These are phyloP conservation scores for Herpetotheres cachinnans DNA, from an alignment of 2,113 vertebrate species.

Conservation along the genomic window DNA sequence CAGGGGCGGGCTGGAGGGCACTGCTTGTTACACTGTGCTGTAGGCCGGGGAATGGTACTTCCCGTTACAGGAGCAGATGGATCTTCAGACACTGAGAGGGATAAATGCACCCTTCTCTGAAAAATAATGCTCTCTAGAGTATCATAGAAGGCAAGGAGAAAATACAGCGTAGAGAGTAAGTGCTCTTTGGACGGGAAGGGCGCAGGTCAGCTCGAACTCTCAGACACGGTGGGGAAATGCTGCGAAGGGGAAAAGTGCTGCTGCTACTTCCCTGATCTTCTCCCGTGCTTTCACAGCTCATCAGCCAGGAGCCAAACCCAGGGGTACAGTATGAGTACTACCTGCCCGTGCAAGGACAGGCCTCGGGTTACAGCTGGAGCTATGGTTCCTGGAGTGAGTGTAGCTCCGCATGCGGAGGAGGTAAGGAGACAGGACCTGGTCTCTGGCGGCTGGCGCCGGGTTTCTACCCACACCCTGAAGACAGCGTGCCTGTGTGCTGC, in stretches of 20 bases:
- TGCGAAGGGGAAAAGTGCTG: background rate
- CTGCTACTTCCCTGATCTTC: background rate
- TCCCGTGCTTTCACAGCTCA: constrained; percentile 75
- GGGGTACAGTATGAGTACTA: constrained; percentile 90
- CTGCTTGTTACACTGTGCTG: background rate
- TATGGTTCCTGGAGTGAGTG: constrained; percentile 89
- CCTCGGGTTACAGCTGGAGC: constrained; percentile 85
- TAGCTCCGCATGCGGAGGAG: constrained; percentile 88
- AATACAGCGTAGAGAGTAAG: background rate
- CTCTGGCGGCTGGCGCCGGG: background rate
- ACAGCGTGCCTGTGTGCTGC: background rate
- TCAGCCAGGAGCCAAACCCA: constrained; percentile 89
- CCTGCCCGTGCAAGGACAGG: constrained; percentile 70
- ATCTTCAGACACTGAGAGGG: background rate
- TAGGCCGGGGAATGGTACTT: background rate
- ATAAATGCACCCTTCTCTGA: background rate
- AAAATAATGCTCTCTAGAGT: background rate
- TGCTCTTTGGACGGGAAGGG: background rate
- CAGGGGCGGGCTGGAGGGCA: background rate
- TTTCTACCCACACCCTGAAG: background rate
- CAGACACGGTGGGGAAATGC: background rate
- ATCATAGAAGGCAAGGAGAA: background rate
- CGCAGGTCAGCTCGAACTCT: background rate
- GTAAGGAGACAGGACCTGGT: constrained; percentile 64
- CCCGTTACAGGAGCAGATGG: background rate